Base-by-base conservation (phyloP, 2,113 vertebrate genomes). In the Sebastes schlegelii region DNA sequence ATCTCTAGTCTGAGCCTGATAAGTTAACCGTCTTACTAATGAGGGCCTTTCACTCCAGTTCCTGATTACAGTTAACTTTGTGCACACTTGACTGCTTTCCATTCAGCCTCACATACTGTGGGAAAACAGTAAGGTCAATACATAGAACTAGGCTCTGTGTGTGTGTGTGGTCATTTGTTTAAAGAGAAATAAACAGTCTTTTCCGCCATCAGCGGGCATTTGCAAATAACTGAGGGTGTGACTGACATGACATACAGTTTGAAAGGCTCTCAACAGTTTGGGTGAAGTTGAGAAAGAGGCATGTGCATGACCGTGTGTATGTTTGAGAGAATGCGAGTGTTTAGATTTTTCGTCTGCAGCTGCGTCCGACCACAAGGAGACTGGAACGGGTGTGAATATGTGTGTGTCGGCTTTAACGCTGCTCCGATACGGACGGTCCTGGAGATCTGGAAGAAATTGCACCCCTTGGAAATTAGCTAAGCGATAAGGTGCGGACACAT, bases 181-280 rank as follows among this genome's bases (percentile, higher is more conserved):
- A 88, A 91, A 82, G n/a, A 81, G 85, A 89, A 90, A 91, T 91
- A 93, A 92, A 94, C 88, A 91, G 78, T 73, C 86, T 72, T 85
- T 89, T 92, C 86, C 86, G 23, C 84, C 84, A 77, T 86, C 79
- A 64, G 57, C 14, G 80, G 84, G 80, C 84, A 88, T 91, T 91
- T 83, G 80, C 77, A 89, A 93, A 91, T 84, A 90, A 75, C 87
- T 69, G 85, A 88, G 83, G 79, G 91, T 92, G 93, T 55, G 87
- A 91, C 57, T 88, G 90, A 91, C 90, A 77, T 85, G 90, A 86
- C 72, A 40, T 79, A 82, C 67, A 78, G 75, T 89, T 86, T 88
- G 80, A 87, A 86, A 88, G 82, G 63, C 77, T 87, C 79, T 89
- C 83, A 78, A 79, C 89, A 79, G 87, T 84, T 64, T 45, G 64